Percentiles rank a stretch among this genome's conserved stretches.
Evolutionary conservation across 2,113 vertebrate species (phyloP).

Genomic region (Laticauda colubrina): DNA sequence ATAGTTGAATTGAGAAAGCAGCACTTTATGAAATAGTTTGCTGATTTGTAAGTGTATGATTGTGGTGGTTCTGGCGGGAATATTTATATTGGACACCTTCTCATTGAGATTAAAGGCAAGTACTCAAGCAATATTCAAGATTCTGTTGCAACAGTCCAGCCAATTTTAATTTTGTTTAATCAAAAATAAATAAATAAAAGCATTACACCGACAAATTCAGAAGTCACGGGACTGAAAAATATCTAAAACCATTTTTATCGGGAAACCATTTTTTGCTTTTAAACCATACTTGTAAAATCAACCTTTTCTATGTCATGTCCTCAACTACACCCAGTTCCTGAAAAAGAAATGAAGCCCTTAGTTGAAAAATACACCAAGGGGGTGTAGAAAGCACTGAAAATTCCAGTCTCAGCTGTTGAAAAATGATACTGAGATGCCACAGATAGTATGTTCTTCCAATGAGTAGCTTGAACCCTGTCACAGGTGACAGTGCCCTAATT

Average conservation of each 20-base stretch:
- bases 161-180: slow-evolving; percentile 4
- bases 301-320: background rate
- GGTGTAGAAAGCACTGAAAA: slow-evolving; percentile 48
- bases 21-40: slow-evolving; percentile 9
- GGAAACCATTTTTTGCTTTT: background rate
- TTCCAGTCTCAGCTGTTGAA: slow-evolving; percentile 67
- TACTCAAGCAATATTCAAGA: background rate
- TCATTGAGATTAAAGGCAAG: background rate
- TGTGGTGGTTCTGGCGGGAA: background rate
- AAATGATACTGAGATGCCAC: slow-evolving; percentile 56
- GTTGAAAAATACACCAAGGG: slow-evolving; percentile 19
- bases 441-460: slow-evolving; percentile 36
- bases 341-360: slow-evolving; percentile 2
- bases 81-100: background rate
- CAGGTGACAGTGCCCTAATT: slow-evolving; percentile 70
- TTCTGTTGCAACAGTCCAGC: background rate
- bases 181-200: background rate
- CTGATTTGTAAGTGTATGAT: background rate
- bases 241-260: background rate
- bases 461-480: slow-evolving; percentile 44
- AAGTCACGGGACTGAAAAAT: background rate
- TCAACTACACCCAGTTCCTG: slow-evolving; percentile 19
- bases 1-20: background rate
- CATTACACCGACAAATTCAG: background rate
- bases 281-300: background rate